These are phyloP conservation scores for Zaprionus taronus DNA, from an alignment of 1,140 invertebrate genomes.

Conservation along the genomic window DNA sequence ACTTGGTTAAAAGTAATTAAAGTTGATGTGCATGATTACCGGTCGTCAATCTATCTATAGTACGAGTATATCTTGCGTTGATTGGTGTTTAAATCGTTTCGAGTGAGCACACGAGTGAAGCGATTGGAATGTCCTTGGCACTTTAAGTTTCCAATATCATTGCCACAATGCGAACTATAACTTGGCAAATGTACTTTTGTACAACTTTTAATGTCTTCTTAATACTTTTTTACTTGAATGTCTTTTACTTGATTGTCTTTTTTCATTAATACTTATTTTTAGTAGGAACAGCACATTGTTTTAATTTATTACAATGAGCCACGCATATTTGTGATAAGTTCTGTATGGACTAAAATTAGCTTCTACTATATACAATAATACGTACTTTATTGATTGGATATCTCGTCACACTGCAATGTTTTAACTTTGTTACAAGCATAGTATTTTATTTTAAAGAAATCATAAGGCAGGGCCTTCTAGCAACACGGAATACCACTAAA, in stretches of 20 bases:
- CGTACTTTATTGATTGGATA: slow-evolving; percentile 8
- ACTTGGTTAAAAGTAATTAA: slow-evolving; percentile 12
- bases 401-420: neutral
- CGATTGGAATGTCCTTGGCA: neutral
- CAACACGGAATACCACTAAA: neutral
- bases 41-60: neutral
- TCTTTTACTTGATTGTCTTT: neutral
- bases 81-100: neutral
- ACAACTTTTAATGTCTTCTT: too few species aligned
- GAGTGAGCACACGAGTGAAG: neutral
- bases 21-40: slow-evolving; percentile 9
- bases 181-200: too few species aligned
- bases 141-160: neutral
- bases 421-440: neutral
- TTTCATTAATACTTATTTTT: neutral
- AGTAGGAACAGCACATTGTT: neutral
- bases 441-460: neutral
- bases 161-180: too few species aligned
- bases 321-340: neutral
- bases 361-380: neutral
- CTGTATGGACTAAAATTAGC: neutral
- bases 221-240: too few species aligned
- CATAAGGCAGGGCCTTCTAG: neutral
- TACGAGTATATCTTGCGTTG: neutral
- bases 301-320: neutral